A percentile compares a stretch with the other conserved stretches of the same genome.
phyloP scores from a whole-genome alignment of 2,797 vertebrate species.

The Silurus aristotelis region DNA sequence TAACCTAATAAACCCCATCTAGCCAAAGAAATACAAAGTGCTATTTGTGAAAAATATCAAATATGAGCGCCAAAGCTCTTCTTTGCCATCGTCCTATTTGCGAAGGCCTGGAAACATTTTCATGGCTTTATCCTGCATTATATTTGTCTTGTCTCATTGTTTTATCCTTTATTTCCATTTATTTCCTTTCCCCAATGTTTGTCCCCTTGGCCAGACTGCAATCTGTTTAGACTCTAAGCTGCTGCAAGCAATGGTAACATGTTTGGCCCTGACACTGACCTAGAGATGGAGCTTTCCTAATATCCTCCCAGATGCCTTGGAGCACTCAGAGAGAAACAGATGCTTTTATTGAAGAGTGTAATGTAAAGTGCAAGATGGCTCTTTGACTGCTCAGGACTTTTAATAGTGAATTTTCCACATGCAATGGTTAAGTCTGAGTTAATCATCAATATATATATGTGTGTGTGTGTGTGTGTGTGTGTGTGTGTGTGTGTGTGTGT shows the following conservation, averaged over 20 bases:
- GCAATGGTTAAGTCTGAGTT: conserved; percentile 33
- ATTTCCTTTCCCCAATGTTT: conserved; percentile 7
- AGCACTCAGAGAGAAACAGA: conserved; percentile 32
- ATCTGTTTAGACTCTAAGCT: conserved; percentile 52
- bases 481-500: too few species aligned
- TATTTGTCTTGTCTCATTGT: neutral
- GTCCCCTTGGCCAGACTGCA: conserved; percentile 54
- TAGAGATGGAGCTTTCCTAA: conserved; percentile 50
- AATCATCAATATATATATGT: conserved; percentile 48
- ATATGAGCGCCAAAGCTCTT: neutral
- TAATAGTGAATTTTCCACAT: neutral
- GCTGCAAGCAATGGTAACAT: conserved; percentile 36
- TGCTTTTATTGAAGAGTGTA: conserved; percentile 18
- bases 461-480: neutral
- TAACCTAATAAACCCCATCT: neutral
- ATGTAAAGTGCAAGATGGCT: neutral
- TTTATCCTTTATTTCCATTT: conserved; percentile 15
- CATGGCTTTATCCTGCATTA: neutral
- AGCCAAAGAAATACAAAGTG: neutral
- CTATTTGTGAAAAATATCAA: neutral
- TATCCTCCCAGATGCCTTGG: conserved; percentile 20
- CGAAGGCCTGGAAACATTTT: neutral
- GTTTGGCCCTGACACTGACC: conserved; percentile 50
- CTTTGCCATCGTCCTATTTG: neutral
- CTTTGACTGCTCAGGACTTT: neutral